Evolutionary conservation across 2,888 invertebrate species (phyloP).

Genomic region (Hyalella azteca): DNA sequence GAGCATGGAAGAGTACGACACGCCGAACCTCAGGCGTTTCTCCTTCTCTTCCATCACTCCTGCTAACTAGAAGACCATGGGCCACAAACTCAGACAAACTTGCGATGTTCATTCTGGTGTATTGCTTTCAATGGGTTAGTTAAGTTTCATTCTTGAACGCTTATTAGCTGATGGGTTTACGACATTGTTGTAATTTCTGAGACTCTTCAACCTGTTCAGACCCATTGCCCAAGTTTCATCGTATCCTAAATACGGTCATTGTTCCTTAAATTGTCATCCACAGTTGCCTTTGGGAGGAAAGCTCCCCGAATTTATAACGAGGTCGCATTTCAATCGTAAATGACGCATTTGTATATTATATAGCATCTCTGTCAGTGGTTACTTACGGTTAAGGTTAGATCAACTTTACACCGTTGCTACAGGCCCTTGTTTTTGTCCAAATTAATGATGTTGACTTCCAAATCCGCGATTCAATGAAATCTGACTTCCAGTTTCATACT

Average conservation of each 20-base stretch:
- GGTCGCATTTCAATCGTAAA: not conserved
- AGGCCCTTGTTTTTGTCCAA: no score
- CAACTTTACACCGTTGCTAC: no score
- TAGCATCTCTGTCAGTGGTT: not conserved
- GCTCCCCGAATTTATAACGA: not conserved
- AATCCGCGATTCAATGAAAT: no score
- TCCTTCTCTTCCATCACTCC: slow-evolving; percentile 67
- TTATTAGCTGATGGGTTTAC: no score
- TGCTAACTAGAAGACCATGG: slow-evolving; percentile 51
- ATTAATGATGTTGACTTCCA: no score
- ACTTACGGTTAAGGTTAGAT: no score
- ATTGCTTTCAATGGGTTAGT: no score
- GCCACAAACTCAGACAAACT: no score
- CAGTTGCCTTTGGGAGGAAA: slow-evolving; percentile 22
- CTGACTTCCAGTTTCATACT: no score
- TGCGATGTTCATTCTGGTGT: no score
- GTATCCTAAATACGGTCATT: not conserved
- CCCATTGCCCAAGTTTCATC: slow-evolving; percentile 5
- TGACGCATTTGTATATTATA: slow-evolving; percentile 26
- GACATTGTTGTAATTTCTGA: no score
- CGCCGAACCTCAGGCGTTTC: slow-evolving; percentile 77
- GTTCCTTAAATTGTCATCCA: slow-evolving; percentile 9
- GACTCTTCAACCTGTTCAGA: not conserved
- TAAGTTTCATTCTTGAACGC: no score
- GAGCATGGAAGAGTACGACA: slow-evolving; percentile 84